Evolutionary conservation across 1,140 invertebrate genomes (phyloP), one percentile per base, ranked within the genome.

Genomic region (Diorhabda sublineata): DNA sequence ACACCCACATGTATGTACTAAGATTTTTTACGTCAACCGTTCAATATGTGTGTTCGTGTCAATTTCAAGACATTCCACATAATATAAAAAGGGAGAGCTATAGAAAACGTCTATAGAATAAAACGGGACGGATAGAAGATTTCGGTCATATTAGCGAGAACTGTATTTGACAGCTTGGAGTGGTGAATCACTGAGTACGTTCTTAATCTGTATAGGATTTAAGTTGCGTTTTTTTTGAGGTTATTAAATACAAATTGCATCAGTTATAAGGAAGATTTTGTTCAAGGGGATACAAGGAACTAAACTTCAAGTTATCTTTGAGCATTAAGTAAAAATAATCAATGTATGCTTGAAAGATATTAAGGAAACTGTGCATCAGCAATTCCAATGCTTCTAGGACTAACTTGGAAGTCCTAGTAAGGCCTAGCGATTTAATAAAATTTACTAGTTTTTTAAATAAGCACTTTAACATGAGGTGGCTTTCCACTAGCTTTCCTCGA

Each of bases 31-130:
- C 7, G 42, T 44, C 8, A 62, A 62, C 43, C 6, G 61, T 62
- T 62, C 61, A 62, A 62, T 62, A n/a, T 44, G 61, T 44, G 61
- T 44, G n/a, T 42, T 45, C 61, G 6, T 44, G 61, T 62, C 61
- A 62, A 62, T 62, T 43, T 62, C 61, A 62, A 42, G 11, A n/a
- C 61, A 62, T 45, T 45, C 42, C 61, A 45, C 45, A 62, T 52
- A 52, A 6, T 6, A 9, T 9, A 5, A 52, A 9, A 6, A 52
- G n/a, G 6, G n/a, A n/a, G 47, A 52, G 6, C 6, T 6, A 52
- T 8, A n/a, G 47, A 52, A n/a, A 52, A 52, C 6, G 47, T 8
- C n/a, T 8, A 3, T 2, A 52, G 47, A n/a, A 6, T 8, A n/a
- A 45, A 44, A 62, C 42, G 42, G 11, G 42, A 62, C n/a, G 61